These are phyloP conservation scores for Takifugu flavidus DNA, from an alignment of 2,113 vertebrate genomes.

Conservation along the genomic window DNA sequence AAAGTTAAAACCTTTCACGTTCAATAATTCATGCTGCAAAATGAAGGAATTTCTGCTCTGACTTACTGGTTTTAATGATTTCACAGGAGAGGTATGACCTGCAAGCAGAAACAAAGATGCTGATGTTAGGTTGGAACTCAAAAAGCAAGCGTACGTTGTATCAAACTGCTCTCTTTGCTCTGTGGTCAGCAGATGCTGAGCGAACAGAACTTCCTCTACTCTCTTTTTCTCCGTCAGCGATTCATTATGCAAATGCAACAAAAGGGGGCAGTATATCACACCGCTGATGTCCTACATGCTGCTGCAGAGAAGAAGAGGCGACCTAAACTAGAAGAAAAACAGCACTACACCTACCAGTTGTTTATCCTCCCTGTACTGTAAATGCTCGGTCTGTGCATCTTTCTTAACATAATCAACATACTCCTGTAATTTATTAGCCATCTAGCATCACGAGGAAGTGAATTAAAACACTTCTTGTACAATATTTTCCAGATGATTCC, in stretches of 20 bases:
- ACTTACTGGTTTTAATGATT: constrained; percentile 93
- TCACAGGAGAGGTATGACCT: constrained; percentile 95
- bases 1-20: constrained; percentile 13
- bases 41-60: not conserved
- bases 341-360: too few relatives aligned
- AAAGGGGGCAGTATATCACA: constrained; percentile 38
- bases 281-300: not conserved
- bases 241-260: constrained; percentile 27
- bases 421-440: not conserved
- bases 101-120: constrained; percentile 27
- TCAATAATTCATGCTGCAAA: constrained; percentile 37
- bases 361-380: too few relatives aligned
- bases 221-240: constrained; percentile 16
- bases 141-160: not conserved
- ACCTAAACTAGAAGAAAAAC: constrained; percentile 36
- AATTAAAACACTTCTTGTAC: not conserved
- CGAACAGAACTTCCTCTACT: not conserved
- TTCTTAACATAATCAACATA: too few relatives aligned
- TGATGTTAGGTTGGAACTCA: not conserved
- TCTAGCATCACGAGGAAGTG: not conserved
- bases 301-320: constrained; percentile 26
- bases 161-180: not conserved
- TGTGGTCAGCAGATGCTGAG: not conserved
- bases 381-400: too few relatives aligned
- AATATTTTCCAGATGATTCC: not conserved